phyloP scores from a whole-genome alignment of 2,113 vertebrate genomes.

The Embiotoca jacksoni region DNA sequence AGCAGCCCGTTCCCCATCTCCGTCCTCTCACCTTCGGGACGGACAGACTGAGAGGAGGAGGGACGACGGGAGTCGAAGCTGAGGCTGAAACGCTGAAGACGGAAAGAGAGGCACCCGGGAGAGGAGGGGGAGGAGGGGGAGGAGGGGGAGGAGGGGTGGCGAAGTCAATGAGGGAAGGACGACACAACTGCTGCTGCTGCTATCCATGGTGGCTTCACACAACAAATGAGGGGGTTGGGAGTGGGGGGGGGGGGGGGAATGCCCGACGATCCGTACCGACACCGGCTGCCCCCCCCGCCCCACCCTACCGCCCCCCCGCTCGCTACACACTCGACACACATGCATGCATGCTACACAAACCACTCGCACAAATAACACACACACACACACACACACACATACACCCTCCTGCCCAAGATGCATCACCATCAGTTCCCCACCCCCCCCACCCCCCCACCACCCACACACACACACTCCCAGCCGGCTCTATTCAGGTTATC shows the following conservation, averaged over 20 bases:
- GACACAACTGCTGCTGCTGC: constrained; percentile 76
- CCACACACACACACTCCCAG: too few relatives aligned
- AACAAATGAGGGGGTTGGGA: constrained; percentile 49
- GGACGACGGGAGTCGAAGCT: constrained; percentile 82
- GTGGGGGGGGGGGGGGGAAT: constrained; percentile 8
- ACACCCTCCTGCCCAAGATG: too few relatives aligned
- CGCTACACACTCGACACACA: background rate
- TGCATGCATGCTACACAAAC: constrained; percentile 46
- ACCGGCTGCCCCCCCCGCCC: constrained; percentile 39
- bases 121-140: background rate
- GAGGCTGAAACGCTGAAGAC: constrained; percentile 59
- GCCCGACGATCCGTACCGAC: constrained; percentile 60
- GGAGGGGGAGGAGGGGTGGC: constrained; percentile 26
- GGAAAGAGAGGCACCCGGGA: constrained; percentile 1
- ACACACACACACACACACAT: constrained; percentile 4
- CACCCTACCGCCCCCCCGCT: constrained; percentile 8
- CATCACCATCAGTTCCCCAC: too few relatives aligned
- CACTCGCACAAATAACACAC: constrained; percentile 23
- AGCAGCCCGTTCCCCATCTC: constrained; percentile 83
- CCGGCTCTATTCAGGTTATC: too few relatives aligned
- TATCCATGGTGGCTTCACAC: constrained; percentile 67
- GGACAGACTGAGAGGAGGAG: constrained; percentile 79
- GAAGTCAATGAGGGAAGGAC: constrained; percentile 64
- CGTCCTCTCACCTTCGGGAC: constrained; percentile 81
- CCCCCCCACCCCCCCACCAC: too few relatives aligned